phyloP scores from a whole-genome alignment of 2,113 vertebrate species.

The crab-eating macaque (Macaca fascicularis) region DNA sequence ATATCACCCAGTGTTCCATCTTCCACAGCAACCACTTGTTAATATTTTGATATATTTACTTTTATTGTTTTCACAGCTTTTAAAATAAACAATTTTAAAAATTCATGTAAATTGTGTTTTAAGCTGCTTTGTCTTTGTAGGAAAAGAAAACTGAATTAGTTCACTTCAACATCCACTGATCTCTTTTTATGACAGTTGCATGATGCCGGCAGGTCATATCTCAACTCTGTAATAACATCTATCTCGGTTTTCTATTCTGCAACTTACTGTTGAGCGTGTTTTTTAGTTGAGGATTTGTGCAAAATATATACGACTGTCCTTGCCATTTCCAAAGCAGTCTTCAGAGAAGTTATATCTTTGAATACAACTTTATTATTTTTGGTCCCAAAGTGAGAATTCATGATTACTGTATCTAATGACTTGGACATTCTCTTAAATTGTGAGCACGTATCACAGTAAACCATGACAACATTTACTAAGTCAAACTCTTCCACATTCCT shows the following conservation, averaged over 20 bases:
- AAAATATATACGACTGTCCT: constrained; percentile 94
- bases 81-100: not conserved
- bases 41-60: not conserved
- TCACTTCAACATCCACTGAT: constrained; percentile 79
- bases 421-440: constrained; percentile 83
- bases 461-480: constrained; percentile 87
- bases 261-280: constrained; percentile 91
- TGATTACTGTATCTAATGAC: constrained; percentile 94
- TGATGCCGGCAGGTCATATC: constrained; percentile 90
- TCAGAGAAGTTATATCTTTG: constrained; percentile 94
- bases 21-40: not conserved
- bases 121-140: not conserved
- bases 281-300: constrained; percentile 95
- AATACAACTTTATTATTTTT: constrained; percentile 90
- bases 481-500: constrained; percentile 92
- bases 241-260: constrained; percentile 92
- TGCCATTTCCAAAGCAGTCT: constrained; percentile 92
- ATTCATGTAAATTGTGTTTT: not conserved
- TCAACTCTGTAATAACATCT: constrained; percentile 88
- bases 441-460: constrained; percentile 89
- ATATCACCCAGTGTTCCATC: not conserved
- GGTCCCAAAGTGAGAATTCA: constrained; percentile 97
- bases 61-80: not conserved
- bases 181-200: constrained; percentile 94
- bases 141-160: not conserved